These are phyloP conservation scores for Pseudorasbora parva DNA, from an alignment of 2,113 vertebrate genomes.

Conservation along the genomic window DNA sequence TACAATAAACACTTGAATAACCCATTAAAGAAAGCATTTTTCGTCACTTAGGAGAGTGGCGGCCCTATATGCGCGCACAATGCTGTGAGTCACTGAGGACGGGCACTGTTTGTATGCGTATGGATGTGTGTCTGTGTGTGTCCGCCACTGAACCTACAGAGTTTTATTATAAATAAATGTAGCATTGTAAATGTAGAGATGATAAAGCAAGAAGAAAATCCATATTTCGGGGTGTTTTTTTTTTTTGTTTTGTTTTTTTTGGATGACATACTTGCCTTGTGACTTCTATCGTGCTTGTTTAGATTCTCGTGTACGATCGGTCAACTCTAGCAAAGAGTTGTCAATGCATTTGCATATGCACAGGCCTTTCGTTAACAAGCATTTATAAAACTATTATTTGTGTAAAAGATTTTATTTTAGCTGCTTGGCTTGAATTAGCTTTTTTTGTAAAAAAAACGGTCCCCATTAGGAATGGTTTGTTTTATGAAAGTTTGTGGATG, in stretches of 20 bases:
- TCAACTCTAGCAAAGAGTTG: background rate
- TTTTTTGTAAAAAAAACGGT: background rate
- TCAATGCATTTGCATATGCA: conserved; percentile 25
- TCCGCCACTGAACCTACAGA: conserved; percentile 6
- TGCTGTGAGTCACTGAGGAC: conserved; percentile 41
- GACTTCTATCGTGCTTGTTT: conserved; percentile 1
- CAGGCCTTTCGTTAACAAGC: conserved; percentile 27
- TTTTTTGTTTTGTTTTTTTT: background rate
- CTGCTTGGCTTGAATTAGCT: conserved; percentile 23
- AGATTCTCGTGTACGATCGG: conserved; percentile 8
- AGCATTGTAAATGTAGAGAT: conserved; percentile 45
- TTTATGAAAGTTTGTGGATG: conserved; percentile 19
- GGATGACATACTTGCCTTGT: background rate
- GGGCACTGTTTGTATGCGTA: conserved; percentile 38
- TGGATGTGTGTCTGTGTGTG: conserved; percentile 52
- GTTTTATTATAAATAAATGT: conserved; percentile 49
- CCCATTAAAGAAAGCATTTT: conserved; percentile 25
- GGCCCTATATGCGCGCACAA: background rate
- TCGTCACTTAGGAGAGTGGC: background rate
- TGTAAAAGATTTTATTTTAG: conserved; percentile 44
- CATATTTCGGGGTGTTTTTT: background rate
- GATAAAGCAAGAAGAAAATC: conserved; percentile 39
- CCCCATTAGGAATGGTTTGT: background rate
- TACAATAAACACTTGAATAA: conserved; percentile 47
- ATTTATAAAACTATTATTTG: conserved; percentile 15